Percentiles rank a stretch among this genome's conserved stretches.
Conservation (phyloP, 2,888 invertebrate species). For the Diplazon laetatorius region DNA sequence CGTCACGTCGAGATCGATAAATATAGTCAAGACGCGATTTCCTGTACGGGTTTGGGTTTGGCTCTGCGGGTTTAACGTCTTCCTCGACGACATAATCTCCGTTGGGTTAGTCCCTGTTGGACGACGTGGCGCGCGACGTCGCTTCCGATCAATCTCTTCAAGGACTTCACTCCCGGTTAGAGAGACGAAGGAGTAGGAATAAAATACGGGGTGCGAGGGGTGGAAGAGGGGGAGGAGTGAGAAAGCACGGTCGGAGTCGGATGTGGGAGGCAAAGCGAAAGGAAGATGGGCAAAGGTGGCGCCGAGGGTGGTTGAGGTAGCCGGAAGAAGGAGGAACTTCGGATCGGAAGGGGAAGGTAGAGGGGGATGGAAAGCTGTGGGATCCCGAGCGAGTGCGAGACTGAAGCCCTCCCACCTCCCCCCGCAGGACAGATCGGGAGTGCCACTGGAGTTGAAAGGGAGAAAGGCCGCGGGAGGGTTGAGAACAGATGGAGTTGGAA, state of each 20-base stretch:
- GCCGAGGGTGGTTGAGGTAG: constrained; percentile 48
- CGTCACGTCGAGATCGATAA: background rate
- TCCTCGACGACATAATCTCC: constrained; percentile 66
- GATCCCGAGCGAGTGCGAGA: constrained; percentile 54
- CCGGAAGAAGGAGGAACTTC: constrained; percentile 41
- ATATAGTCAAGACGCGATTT: constrained; percentile 36
- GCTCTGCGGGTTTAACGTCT: constrained; percentile 22
- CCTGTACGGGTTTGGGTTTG: constrained; percentile 11
- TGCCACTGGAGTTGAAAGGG: constrained; percentile 39
- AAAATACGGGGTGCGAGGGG: constrained; percentile 63
- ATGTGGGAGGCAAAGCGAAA: constrained; percentile 41
- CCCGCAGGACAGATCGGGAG: constrained; percentile 63
- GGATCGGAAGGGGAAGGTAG: constrained; percentile 73
- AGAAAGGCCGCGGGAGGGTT: constrained; percentile 17
- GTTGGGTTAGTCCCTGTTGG: constrained; percentile 66
- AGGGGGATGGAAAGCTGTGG: constrained; percentile 64
- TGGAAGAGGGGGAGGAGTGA: constrained; percentile 22
- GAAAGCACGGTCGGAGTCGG: constrained; percentile 41
- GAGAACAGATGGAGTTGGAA: background rate
- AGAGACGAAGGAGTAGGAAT: constrained; percentile 65
- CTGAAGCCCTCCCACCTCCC: constrained; percentile 71
- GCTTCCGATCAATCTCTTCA: constrained; percentile 74
- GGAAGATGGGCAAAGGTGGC: constrained; percentile 29
- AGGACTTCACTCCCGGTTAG: constrained; percentile 72
- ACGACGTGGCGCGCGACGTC: constrained; percentile 63